phyloP scores from a whole-genome alignment of 2,797 vertebrate genomes.

The Amazona finschi region DNA sequence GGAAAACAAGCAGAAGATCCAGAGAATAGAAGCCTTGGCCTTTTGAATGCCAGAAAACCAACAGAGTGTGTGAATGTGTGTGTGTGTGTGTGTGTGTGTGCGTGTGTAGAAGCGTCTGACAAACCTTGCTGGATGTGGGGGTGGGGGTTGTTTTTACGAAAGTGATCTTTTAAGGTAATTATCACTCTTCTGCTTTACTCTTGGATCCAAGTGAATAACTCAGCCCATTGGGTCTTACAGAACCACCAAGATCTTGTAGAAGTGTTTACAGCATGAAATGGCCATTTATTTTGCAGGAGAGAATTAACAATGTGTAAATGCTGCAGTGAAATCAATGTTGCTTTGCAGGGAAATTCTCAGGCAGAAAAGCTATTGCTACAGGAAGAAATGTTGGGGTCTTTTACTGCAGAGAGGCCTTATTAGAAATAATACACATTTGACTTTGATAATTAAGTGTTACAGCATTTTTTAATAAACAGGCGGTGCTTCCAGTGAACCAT shows the following conservation, averaged over 20 bases:
- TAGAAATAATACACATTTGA: background rate
- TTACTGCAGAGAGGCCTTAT: background rate
- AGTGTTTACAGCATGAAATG: background rate
- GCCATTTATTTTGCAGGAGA: background rate
- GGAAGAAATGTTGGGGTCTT: background rate
- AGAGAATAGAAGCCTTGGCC: background rate
- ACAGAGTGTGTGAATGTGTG: background rate
- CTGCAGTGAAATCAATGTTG: slow-evolving; percentile 64
- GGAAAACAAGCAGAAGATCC: background rate
- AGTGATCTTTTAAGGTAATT: slow-evolving; percentile 35
- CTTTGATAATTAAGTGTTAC: background rate
- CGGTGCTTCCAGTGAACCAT: background rate
- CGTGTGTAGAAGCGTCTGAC: background rate
- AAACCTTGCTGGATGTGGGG: background rate
- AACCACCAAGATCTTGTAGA: slow-evolving; percentile 17
- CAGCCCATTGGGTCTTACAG: slow-evolving; percentile 7
- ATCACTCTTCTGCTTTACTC: slow-evolving; percentile 29
- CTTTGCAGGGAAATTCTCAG: slow-evolving; percentile 42
- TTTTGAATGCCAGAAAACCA: background rate
- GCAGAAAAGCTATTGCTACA: slow-evolving; percentile 15
- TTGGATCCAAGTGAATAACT: background rate
- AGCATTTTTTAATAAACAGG: background rate
- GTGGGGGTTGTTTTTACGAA: slow-evolving; percentile 39
- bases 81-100: no score
- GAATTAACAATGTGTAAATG: slow-evolving; percentile 1